Conservation (phyloP, 2,797 vertebrate species). For the Sibirionetta formosa region DNA sequence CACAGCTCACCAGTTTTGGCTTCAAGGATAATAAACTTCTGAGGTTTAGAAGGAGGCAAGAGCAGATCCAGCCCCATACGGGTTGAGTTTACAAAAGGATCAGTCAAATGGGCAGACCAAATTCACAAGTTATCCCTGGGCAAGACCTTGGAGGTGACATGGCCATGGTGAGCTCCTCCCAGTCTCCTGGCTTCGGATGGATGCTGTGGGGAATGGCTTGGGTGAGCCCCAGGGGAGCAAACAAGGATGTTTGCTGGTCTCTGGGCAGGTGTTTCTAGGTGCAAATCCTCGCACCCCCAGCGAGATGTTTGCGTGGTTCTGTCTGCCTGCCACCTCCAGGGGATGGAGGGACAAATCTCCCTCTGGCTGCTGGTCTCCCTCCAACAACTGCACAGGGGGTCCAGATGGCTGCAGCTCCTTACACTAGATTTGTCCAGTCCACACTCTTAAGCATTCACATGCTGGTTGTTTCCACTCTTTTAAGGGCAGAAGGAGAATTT, state of each 20-base stretch:
- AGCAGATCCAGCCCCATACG: rapidly evolving
- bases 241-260: neutral
- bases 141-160: rapidly evolving
- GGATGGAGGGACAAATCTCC: neutral
- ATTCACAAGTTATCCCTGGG: neutral
- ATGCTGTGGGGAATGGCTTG: rapidly evolving
- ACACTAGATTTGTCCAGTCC: neutral
- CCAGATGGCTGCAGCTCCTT: constrained; percentile 54
- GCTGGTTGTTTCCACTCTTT: constrained; percentile 45
- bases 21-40: neutral
- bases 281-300: neutral
- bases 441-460: neutral
- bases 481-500: constrained; percentile 41
- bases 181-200: rapidly evolving
- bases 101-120: neutral
- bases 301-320: neutral
- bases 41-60: neutral
- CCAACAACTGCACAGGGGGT: neutral
- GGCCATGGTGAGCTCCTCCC: neutral
- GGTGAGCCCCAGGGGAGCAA: rapidly evolving
- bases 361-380: constrained; percentile 19
- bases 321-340: neutral
- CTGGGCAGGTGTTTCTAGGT: neutral
- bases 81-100: neutral
- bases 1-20: constrained; percentile 25